Evolutionary conservation across 2,888 invertebrate genomes (phyloP).

Genomic region (Dicranocentrus wangi): DNA sequence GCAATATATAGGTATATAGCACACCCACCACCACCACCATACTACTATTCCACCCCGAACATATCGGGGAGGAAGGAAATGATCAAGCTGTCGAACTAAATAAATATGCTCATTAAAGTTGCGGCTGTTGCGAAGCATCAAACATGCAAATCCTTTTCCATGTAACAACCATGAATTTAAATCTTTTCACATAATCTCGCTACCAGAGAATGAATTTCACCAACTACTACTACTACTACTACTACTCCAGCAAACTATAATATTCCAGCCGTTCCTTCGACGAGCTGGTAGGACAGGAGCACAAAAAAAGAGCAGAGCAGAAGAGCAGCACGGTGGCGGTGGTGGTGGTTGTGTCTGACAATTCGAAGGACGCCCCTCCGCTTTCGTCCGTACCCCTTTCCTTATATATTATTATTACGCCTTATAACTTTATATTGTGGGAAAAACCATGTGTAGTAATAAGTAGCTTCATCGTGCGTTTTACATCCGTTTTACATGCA

Average conservation of each 20-base stretch:
- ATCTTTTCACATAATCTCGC: constrained; percentile 62
- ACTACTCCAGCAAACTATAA: no score
- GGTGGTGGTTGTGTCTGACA: no score
- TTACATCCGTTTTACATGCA: constrained; percentile 61
- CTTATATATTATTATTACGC: background rate
- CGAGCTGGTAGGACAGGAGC: no score
- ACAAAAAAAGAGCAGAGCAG: no score
- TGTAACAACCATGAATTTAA: constrained; percentile 64
- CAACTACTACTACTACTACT: no score
- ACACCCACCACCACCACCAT: no score
- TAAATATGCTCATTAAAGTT: constrained; percentile 67
- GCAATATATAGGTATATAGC: no score
- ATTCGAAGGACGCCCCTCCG: background rate
- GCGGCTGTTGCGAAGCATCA: constrained; percentile 60
- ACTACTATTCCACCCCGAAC: background rate
- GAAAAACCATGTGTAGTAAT: constrained; percentile 64
- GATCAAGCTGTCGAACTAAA: constrained; percentile 66
- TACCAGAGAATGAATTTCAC: constrained; percentile 18
- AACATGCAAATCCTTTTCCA: constrained; percentile 66
- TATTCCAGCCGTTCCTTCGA: no score
- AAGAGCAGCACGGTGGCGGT: no score
- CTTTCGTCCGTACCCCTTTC: background rate
- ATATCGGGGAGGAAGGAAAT: constrained; percentile 35
- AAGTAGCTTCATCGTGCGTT: constrained; percentile 60
- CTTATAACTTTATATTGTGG: constrained; percentile 32